These are phyloP conservation scores for Clamator glandarius DNA, from an alignment of 2,797 vertebrate genomes.

Conservation along the genomic window DNA sequence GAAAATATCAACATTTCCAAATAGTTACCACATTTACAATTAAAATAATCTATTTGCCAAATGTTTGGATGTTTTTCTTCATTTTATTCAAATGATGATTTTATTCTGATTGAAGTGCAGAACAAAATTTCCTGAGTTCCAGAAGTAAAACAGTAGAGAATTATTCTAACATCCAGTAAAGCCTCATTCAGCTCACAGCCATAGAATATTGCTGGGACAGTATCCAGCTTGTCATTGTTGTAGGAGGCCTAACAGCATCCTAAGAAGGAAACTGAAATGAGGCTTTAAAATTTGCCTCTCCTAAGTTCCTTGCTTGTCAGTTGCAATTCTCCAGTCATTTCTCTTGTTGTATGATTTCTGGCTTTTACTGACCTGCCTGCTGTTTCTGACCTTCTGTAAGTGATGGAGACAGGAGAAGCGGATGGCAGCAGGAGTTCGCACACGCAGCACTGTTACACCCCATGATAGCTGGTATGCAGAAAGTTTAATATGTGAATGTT, in stretches of 20 bases:
- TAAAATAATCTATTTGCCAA: constrained; percentile 50
- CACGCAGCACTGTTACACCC: background rate
- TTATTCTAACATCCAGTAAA: background rate
- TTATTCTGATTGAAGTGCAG: background rate
- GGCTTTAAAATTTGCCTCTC: constrained; percentile 22
- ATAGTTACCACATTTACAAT: constrained; percentile 56
- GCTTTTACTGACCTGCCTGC: background rate
- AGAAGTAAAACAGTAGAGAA: constrained; percentile 10
- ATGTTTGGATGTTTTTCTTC: constrained; percentile 32
- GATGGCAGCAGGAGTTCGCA: background rate
- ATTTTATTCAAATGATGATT: constrained; percentile 23
- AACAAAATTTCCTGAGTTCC: constrained; percentile 47
- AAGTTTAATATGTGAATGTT: background rate
- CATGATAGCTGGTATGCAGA: background rate
- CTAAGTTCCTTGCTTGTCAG: background rate
- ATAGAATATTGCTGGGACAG: constrained; percentile 15
- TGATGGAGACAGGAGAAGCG: background rate
- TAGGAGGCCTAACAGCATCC: background rate
- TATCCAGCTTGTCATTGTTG: constrained; percentile 5
- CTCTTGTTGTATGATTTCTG: background rate
- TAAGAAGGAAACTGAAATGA: constrained; percentile 1
- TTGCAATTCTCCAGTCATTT: constrained; percentile 10
- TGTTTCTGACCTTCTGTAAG: background rate
- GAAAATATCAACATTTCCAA: constrained; percentile 52
- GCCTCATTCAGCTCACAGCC: background rate